phyloP scores from a whole-genome alignment of 2,113 vertebrate genomes.

The Sapayoa aenigma region DNA sequence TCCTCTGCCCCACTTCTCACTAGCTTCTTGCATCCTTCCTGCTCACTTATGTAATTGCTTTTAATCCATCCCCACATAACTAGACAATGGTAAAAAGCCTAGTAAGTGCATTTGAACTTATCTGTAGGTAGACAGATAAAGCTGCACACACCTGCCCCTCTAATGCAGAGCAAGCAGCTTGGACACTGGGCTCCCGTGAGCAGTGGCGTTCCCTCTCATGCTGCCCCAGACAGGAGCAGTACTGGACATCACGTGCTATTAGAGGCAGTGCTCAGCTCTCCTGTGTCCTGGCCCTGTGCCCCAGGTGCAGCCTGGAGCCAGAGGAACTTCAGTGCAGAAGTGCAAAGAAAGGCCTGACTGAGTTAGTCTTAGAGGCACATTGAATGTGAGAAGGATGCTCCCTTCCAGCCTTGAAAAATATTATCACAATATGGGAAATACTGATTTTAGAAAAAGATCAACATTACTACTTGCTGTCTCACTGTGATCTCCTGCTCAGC shows the following conservation, averaged over 20 bases:
- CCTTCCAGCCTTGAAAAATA: not conserved
- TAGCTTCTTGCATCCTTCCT: conserved; percentile 14
- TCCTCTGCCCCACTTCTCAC: not conserved
- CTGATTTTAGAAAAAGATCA: not conserved
- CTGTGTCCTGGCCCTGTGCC: not conserved
- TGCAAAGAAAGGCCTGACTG: not conserved
- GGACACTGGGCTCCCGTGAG: not conserved
- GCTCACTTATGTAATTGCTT: not conserved
- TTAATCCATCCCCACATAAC: not conserved
- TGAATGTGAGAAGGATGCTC: not conserved
- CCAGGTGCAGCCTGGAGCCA: not conserved
- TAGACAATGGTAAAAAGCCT: not conserved
- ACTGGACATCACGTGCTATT: not conserved
- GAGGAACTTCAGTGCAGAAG: not conserved
- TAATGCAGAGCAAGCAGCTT: not conserved
- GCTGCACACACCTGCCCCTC: not conserved
- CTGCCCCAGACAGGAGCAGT: not conserved
- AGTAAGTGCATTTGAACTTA: not conserved
- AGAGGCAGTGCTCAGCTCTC: not conserved
- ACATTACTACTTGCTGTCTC: not conserved
- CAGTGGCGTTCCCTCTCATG: not conserved
- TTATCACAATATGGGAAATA: not conserved
- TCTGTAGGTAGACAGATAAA: not conserved
- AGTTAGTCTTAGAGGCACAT: not conserved
- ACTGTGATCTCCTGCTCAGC: not conserved